Evolutionary conservation across 2,888 invertebrate species (phyloP).

Genomic region (Alcis repandata): DNA sequence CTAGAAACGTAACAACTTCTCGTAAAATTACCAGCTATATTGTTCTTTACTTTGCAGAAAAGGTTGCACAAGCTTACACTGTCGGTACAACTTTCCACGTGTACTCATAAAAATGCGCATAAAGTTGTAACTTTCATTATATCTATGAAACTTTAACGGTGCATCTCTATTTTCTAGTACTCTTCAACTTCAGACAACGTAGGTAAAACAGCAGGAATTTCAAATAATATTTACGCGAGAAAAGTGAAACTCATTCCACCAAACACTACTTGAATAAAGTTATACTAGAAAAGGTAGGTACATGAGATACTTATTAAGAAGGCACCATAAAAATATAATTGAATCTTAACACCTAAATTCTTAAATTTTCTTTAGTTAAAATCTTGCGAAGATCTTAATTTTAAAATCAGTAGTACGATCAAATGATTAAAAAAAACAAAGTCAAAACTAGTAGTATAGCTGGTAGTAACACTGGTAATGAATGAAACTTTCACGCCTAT

Average conservation of each 20-base stretch:
- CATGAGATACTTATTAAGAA: too few species aligned
- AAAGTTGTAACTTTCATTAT: slow-evolving; percentile 27
- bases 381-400: too few species aligned
- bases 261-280: slow-evolving; percentile 1
- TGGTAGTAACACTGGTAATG: too few species aligned
- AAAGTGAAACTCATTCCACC: neutral
- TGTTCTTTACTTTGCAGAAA: neutral
- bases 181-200: slow-evolving; percentile 6
- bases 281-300: neutral
- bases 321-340: too few species aligned
- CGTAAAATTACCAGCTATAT: neutral
- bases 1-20: neutral
- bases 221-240: neutral
- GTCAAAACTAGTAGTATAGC: too few species aligned
- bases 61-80: slow-evolving; percentile 2
- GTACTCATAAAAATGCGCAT: slow-evolving; percentile 28
- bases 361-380: too few species aligned
- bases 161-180: slow-evolving; percentile 1
- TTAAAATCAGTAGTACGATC: too few species aligned
- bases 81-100: slow-evolving; percentile 5
- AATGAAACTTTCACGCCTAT: too few species aligned
- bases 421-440: too few species aligned
- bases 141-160: slow-evolving; percentile 12
- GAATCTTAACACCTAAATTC: too few species aligned
- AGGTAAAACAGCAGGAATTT: neutral